Evolutionary conservation across 2,797 vertebrate genomes (phyloP), one percentile per base, ranked within the genome.

Genomic region (Lithobates pipiens): DNA sequence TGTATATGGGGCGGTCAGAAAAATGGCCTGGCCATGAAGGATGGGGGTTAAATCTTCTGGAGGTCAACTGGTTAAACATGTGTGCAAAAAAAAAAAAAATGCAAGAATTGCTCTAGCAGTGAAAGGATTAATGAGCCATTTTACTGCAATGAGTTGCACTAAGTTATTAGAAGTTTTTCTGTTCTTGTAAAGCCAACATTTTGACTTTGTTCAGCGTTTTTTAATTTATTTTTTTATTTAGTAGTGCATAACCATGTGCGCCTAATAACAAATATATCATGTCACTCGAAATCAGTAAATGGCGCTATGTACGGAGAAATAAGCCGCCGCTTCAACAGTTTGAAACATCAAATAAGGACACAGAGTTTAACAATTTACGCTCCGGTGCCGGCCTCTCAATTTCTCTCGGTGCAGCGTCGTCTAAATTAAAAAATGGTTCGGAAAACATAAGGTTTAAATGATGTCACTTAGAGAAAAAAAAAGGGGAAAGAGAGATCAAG

Each of bases 391-490:
- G 76, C 69, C 76, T 87, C 54, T 83, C 21, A 39, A 39, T 29
- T 32, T 39, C 39, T 39, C 39, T 39, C 8, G 36, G 42, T 74
- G 80, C 78, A 65, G 44, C 74, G 77, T 11, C 82, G 46, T 46
- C 9, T 23, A 54, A 77, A 86, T 86, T 77, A 82, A 82, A 79
- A 69, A 80, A 57, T 7, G 13, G 74, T 27, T 27, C 27, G 21
- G 68, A 82, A 86, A 78, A 86, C 80, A 86, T 82, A 82, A 82
- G 79, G 54, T 61, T 46, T 83, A 86, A 87, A 75, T 75, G 70
- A 83, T 80, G 57, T 78, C 34, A 44, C 61, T 25, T 23, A 65
- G n/a, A 65, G 75, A 69, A 69, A 83, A 63, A 81, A 75, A 74
- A 69, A n/a, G n/a, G n/a, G n/a, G n/a, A n/a, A 29, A 29, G 36